A percentile compares a stretch with the other conserved stretches of the same genome.
Evolutionary conservation across 2,113 vertebrate genomes (phyloP).

Genomic region (Odocoileus virginianus): DNA sequence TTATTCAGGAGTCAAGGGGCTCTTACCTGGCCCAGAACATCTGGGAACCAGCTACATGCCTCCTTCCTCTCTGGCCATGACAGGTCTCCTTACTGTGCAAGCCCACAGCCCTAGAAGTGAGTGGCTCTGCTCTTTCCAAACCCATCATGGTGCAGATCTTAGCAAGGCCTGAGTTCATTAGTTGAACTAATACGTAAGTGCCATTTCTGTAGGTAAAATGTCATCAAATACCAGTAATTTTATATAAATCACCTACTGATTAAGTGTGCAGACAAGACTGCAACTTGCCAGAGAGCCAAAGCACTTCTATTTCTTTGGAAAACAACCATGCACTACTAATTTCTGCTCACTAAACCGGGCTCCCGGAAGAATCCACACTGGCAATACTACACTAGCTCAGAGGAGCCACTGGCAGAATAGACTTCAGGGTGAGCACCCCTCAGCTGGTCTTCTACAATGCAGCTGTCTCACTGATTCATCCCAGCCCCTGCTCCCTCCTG

Average conservation of each 20-base stretch:
- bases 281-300: not conserved
- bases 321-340: not conserved
- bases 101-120: not conserved
- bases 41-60: not conserved
- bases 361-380: not conserved
- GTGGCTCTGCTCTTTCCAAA: not conserved
- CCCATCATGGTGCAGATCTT: not conserved
- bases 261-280: not conserved
- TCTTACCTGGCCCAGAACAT: not conserved
- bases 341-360: not conserved
- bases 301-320: not conserved
- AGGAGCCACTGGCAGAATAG: not conserved
- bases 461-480: slow-evolving; percentile 66
- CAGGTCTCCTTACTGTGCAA: not conserved
- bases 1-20: not conserved
- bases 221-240: not conserved
- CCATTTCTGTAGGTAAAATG: not conserved
- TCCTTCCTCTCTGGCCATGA: not conserved
- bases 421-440: slow-evolving; percentile 31
- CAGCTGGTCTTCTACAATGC: not conserved
- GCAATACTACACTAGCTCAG: not conserved
- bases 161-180: not conserved
- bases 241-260: not conserved
- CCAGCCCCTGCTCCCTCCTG: not conserved
- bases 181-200: not conserved